Evolutionary conservation across 2,797 vertebrate species (phyloP), one percentile per base, ranked within the genome.

Genomic region (Lycodopsis pacificus): DNA sequence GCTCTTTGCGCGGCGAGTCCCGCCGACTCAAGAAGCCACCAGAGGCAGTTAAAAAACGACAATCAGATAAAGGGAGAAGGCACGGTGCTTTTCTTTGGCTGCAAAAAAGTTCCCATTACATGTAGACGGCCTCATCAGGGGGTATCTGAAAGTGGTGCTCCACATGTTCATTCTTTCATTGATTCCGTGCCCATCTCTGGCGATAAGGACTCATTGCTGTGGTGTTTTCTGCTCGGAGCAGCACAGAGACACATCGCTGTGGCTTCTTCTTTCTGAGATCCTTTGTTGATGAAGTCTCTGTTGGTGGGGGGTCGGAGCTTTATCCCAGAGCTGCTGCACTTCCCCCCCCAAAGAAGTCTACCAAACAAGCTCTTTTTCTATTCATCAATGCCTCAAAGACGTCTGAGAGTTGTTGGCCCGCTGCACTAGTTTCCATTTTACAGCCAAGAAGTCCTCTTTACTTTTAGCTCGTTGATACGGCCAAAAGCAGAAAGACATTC

Each of bases 21-120:
- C 64, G 80, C 64, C 22, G 72, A 70, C 73, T 63, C 64, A 3
- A 32, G 11, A 49, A 76, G 79, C 65, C 84, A 66, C 79, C 14
- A n/a, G 78, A 87, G 86, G 83, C 75, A 25, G 42, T 65, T 77
- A 71, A 64, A 77, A 77, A 83, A 77, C 53, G 75, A 82, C 77
- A 72, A 62, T 86, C 77, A 70, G 81, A 90, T 84, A 71, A 78
- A 82, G 58, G 3, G 22, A 58, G 79, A 44, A 78, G 72, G n/a
- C 53, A 10, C 48, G 62, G 53, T 69, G 54, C 69, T 44, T 65
- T 44, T 65, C 67, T 73, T 76, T 70, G 57, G 53, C 71, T 49
- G 17, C 56, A 66, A 77, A 83, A 83, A 78, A 68, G 57, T 74
- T 78, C 54, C 40, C 7, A 32, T 74, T 71, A 80, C 71, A 76